Conservation (phyloP, 2,888 invertebrate species). For the Sesia apiformis region DNA sequence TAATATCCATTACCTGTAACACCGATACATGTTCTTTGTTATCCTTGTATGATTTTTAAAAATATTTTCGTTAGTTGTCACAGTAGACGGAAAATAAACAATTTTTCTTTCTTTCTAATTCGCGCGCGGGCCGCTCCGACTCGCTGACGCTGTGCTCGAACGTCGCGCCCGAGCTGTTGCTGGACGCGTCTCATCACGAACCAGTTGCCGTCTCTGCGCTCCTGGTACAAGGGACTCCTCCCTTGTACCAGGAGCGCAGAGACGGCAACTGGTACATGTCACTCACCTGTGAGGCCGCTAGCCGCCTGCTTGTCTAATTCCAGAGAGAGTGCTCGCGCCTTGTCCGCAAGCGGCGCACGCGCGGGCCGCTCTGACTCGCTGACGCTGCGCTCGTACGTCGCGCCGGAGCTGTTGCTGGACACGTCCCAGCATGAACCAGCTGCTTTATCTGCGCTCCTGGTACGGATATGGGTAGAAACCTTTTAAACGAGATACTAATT, state of each 20-base stretch:
- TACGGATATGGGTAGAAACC: background rate
- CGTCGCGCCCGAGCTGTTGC: conserved; percentile 36
- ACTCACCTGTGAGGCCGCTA: conserved; percentile 30
- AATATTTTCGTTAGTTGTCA: too few species aligned
- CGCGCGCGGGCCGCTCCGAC: conserved; percentile 36
- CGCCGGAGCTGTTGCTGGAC: conserved; percentile 42
- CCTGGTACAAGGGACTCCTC: background rate
- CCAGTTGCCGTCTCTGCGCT: conserved; percentile 20
- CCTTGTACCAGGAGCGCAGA: background rate
- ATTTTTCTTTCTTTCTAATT: too few species aligned
- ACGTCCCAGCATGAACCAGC: conserved; percentile 61
- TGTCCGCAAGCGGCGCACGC: conserved; percentile 51
- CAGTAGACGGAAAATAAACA: too few species aligned
- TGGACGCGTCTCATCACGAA: conserved; percentile 61
- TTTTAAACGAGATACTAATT: background rate
- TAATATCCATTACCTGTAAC: too few species aligned
- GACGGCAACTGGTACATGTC: conserved; percentile 36
- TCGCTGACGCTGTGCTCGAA: conserved; percentile 77
- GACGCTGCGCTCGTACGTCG: conserved; percentile 73
- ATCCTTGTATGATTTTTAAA: too few species aligned
- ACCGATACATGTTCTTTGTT: too few species aligned
- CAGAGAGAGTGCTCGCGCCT: conserved; percentile 80
- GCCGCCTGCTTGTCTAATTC: conserved; percentile 78
- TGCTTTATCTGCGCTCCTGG: conserved; percentile 3
- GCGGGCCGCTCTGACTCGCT: conserved; percentile 59